Percentiles rank a stretch among this genome's conserved stretches.
Evolutionary conservation across 2,113 vertebrate genomes (phyloP).

Genomic region (Erythrocebus patas): DNA sequence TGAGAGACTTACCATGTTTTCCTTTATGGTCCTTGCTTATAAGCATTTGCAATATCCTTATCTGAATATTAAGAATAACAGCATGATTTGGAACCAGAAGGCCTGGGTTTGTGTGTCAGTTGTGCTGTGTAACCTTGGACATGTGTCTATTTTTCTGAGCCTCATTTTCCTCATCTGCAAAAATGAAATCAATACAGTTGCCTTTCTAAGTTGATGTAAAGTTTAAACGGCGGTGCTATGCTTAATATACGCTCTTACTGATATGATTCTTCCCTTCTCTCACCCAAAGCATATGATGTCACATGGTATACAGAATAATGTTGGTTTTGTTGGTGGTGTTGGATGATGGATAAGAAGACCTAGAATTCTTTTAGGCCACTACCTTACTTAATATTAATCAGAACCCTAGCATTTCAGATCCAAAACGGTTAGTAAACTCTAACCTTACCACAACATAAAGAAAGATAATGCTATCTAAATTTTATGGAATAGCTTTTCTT

Average conservation of each 20-base stretch:
- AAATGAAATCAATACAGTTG: neutral
- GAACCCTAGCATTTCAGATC: neutral
- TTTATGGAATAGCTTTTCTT: neutral
- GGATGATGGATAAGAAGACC: neutral
- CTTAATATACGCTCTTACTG: too few species aligned
- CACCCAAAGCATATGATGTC: neutral
- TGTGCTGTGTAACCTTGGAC: neutral
- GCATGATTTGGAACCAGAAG: neutral
- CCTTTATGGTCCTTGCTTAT: neutral
- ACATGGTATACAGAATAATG: neutral
- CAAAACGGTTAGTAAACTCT: neutral
- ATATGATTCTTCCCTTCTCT: neutral
- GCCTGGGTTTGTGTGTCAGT: accelerated
- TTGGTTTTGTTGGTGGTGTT: neutral
- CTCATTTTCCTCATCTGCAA: neutral
- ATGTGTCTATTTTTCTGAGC: neutral
- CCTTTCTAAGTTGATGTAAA: neutral
- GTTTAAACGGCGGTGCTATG: neutral
- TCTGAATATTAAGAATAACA: neutral
- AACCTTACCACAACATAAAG: neutral
- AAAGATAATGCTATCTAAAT: neutral
- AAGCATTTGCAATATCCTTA: neutral
- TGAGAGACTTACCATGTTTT: too few species aligned
- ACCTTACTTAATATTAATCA: neutral
- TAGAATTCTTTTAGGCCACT: neutral